Evolutionary conservation across 2,888 invertebrate genomes (phyloP).

Genomic region (Zelleria hepariella): DNA sequence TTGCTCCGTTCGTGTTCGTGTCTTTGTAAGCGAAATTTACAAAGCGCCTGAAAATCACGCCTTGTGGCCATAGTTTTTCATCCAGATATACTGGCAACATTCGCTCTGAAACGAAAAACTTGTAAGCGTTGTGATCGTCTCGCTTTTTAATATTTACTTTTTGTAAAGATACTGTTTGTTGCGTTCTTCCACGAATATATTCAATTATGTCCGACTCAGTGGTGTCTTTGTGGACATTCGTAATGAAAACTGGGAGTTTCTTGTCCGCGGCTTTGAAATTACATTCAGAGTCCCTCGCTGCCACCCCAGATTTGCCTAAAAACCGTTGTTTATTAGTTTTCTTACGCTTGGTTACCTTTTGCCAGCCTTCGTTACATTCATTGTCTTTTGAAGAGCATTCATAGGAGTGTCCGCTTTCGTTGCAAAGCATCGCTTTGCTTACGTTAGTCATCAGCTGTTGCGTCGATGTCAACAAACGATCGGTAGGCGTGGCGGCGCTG

Average conservation of each 20-base stretch:
- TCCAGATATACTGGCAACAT: neutral
- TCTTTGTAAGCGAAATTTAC: neutral
- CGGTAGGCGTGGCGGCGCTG: too few species aligned
- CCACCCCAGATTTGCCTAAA: neutral
- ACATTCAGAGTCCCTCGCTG: neutral
- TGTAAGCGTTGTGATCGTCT: neutral
- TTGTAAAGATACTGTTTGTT: neutral
- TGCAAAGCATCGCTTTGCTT: too few species aligned
- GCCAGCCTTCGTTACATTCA: neutral
- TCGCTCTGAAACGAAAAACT: neutral
- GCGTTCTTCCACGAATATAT: neutral
- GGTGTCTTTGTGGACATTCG: slow-evolving; percentile 1
- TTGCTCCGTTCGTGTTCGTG: neutral
- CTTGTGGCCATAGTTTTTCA: slow-evolving; percentile 1
- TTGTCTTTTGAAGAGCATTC: neutral
- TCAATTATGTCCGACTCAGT: neutral
- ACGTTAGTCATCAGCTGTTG: too few species aligned
- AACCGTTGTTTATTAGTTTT: neutral
- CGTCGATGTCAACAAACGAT: too few species aligned
- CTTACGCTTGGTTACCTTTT: neutral
- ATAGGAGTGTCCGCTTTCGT: too few species aligned
- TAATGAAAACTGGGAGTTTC: neutral
- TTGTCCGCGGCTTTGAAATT: neutral
- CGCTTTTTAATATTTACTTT: neutral
- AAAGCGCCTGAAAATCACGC: too few species aligned